A percentile compares a stretch with the other conserved stretches of the same genome.
Conservation (phyloP, 2,888 invertebrate genomes). For the Gymnocheta viridis region DNA sequence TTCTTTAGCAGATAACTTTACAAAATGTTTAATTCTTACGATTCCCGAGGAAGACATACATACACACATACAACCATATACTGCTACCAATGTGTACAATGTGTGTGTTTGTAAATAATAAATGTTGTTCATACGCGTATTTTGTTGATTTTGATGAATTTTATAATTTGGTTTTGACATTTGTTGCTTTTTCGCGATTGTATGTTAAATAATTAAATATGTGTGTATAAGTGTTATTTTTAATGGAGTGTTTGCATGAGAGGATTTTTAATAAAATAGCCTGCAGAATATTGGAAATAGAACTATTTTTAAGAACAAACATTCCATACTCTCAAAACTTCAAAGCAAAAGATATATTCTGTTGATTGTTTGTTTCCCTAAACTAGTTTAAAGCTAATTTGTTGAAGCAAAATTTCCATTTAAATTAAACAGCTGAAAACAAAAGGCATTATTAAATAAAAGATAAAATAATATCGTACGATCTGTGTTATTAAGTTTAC, state of each 20-base stretch:
- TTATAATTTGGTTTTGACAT: neutral
- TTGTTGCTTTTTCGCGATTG: neutral
- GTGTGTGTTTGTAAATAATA: neutral
- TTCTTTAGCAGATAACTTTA: conserved; percentile 66
- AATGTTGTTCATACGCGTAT: too few relatives aligned
- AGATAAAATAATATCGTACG: neutral
- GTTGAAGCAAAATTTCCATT: neutral
- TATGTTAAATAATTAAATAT: neutral
- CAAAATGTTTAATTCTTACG: neutral
- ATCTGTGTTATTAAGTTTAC: neutral
- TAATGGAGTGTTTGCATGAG: too few relatives aligned
- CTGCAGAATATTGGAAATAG: too few relatives aligned
- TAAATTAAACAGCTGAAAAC: neutral
- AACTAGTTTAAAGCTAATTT: neutral
- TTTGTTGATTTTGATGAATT: neutral
- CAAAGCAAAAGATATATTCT: too few relatives aligned
- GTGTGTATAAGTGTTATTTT: too few relatives aligned
- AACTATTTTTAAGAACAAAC: too few relatives aligned
- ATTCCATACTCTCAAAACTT: too few relatives aligned
- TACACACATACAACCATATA: too few relatives aligned
- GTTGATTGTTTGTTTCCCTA: too few relatives aligned
- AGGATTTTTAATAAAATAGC: too few relatives aligned
- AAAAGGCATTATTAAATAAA: conserved; percentile 3
- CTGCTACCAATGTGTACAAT: too few relatives aligned
- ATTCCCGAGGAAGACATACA: too few relatives aligned